Percentiles rank a stretch among this genome's conserved stretches.
Conservation (phyloP, 2,113 vertebrate species). For the Thinocorus orbignyianus region DNA sequence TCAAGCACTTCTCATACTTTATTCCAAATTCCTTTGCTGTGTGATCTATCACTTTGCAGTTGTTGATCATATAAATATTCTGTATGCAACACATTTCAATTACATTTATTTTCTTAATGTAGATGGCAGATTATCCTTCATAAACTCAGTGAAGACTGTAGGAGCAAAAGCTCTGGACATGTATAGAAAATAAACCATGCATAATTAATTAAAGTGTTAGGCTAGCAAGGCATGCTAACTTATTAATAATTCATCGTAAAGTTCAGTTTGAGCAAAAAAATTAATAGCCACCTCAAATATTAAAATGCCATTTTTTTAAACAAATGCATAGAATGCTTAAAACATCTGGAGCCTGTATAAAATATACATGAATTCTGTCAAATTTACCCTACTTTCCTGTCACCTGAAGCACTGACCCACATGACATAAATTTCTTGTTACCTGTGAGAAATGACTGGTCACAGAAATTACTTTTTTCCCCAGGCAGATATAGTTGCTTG, state of each 20-base stretch:
- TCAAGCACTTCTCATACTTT: not conserved
- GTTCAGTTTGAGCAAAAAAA: not conserved
- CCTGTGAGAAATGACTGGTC: not conserved
- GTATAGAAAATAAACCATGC: not conserved
- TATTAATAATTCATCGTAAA: not conserved
- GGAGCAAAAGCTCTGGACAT: not conserved
- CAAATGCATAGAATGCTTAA: not conserved
- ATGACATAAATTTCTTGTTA: conserved; percentile 14
- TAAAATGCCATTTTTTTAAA: not conserved
- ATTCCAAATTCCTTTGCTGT: not conserved
- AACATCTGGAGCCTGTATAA: conserved; percentile 9
- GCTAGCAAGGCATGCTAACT: not conserved
- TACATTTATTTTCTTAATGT: not conserved
- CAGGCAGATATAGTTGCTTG: not conserved
- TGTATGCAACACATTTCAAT: not conserved
- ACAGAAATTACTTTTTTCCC: not conserved
- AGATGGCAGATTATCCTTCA: not conserved
- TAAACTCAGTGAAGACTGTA: not conserved
- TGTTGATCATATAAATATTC: not conserved
- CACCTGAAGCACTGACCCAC: not conserved
- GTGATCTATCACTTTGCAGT: not conserved
- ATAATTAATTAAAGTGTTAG: not conserved
- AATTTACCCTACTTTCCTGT: conserved; percentile 22
- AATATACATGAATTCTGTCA: conserved; percentile 17
- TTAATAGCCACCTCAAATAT: not conserved